phyloP scores from a whole-genome alignment of 1,140 invertebrate species.

The Dendrolimus kikuchii region DNA sequence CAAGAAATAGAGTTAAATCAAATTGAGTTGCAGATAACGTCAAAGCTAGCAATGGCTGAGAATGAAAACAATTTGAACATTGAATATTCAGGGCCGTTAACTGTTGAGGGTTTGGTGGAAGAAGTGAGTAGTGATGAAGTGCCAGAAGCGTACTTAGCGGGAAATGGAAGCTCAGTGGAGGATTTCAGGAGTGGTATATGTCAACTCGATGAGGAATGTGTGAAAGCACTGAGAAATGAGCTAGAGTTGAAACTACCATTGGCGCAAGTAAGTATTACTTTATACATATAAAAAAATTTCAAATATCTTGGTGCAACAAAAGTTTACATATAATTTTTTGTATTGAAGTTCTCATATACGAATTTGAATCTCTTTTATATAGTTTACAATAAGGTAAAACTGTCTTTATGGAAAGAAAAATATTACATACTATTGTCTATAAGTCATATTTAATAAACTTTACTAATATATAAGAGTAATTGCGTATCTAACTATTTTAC shows the following conservation, averaged over 20 bases:
- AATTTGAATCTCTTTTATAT: too few relatives aligned
- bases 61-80: conserved; percentile 71
- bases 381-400: too few relatives aligned
- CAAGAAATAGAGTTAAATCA: conserved; percentile 49
- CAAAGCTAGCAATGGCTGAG: conserved; percentile 66
- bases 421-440: too few relatives aligned
- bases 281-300: background rate
- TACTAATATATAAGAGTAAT: too few relatives aligned
- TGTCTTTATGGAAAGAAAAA: too few relatives aligned
- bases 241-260: conserved; percentile 79
- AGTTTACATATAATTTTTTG: background rate
- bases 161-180: conserved; percentile 48
- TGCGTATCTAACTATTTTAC: too few relatives aligned
- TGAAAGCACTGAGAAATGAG: conserved; percentile 80
- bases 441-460: too few relatives aligned
- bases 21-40: conserved; percentile 57
- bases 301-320: background rate
- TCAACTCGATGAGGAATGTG: conserved; percentile 78
- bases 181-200: conserved; percentile 72
- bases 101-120: conserved; percentile 36
- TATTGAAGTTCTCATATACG: too few relatives aligned
- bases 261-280: conserved; percentile 72
- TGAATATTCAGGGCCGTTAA: conserved; percentile 58
- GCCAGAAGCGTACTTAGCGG: conserved; percentile 47
- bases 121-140: conserved; percentile 32